A percentile compares a stretch with the other conserved stretches of the same genome.
Evolutionary conservation across 2,888 invertebrate genomes (phyloP).

Genomic region (Eremobia ochroleuca): DNA sequence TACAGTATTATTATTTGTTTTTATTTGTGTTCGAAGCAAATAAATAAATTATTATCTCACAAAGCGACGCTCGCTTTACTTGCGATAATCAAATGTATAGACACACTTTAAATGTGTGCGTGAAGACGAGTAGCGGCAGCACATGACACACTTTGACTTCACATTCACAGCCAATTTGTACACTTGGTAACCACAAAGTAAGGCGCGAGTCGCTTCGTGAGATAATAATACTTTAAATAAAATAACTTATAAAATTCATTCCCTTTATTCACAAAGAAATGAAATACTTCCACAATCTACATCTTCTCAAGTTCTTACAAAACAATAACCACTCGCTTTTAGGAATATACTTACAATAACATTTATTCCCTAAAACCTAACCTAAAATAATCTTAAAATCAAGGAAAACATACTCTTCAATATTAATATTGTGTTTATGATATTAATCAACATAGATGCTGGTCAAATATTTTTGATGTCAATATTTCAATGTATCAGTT

Average conservation of each 20-base stretch:
- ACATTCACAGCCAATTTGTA: background rate
- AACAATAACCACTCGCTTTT: constrained; percentile 38
- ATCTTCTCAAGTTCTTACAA: constrained; percentile 47
- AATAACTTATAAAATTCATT: constrained; percentile 43
- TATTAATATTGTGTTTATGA: constrained; percentile 15
- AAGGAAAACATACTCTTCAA: constrained; percentile 33
- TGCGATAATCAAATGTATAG: background rate
- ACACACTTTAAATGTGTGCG: background rate
- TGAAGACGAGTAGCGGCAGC: background rate
- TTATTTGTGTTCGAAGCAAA: too few relatives aligned
- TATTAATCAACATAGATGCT: constrained; percentile 4
- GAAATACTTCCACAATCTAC: constrained; percentile 51
- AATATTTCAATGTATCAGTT: background rate
- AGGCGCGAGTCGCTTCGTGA: background rate
- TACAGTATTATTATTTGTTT: background rate
- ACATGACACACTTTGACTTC: background rate
- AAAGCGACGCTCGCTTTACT: background rate
- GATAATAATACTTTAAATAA: constrained; percentile 12
- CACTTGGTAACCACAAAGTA: background rate
- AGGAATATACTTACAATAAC: constrained; percentile 50
- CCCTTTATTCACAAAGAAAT: constrained; percentile 63
- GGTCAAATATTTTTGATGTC: constrained; percentile 32
- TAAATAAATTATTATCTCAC: too few relatives aligned
- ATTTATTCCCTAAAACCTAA: constrained; percentile 42
- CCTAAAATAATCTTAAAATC: constrained; percentile 39